Conservation (phyloP, 2,797 vertebrate species). For the Falco cherrug region DNA sequence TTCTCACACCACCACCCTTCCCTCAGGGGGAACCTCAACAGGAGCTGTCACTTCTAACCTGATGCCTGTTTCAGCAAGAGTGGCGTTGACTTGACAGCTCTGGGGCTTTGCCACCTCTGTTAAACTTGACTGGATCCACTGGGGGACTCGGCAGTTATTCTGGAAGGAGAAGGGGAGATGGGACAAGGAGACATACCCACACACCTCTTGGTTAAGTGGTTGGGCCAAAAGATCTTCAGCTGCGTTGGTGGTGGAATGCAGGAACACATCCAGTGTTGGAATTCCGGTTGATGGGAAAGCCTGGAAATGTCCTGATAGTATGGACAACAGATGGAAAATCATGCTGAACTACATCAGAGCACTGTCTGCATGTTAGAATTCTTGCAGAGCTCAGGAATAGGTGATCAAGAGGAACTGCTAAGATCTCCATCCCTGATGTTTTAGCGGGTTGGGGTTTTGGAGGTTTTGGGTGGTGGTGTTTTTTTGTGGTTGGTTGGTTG, state of each 20-base stretch:
- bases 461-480: no score
- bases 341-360: background rate
- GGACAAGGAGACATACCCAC: background rate
- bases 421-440: background rate
- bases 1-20: background rate
- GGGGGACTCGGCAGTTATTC: background rate
- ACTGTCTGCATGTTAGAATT: background rate
- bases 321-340: background rate
- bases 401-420: background rate
- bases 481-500: no score
- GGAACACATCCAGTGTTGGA: background rate
- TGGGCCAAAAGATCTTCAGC: background rate
- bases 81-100: background rate
- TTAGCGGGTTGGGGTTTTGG: background rate
- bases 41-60: background rate
- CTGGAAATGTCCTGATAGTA: background rate
- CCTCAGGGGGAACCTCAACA: background rate
- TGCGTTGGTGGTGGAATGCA: background rate
- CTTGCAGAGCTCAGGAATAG: background rate
- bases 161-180: background rate
- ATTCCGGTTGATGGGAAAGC: background rate
- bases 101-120: background rate
- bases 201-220: accelerated
- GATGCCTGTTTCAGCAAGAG: background rate
- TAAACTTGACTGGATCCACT: background rate